Evolutionary conservation across 1,140 invertebrate species (phyloP), one percentile per base, ranked within the genome.

Genomic region (Callitettix versicolor): DNA sequence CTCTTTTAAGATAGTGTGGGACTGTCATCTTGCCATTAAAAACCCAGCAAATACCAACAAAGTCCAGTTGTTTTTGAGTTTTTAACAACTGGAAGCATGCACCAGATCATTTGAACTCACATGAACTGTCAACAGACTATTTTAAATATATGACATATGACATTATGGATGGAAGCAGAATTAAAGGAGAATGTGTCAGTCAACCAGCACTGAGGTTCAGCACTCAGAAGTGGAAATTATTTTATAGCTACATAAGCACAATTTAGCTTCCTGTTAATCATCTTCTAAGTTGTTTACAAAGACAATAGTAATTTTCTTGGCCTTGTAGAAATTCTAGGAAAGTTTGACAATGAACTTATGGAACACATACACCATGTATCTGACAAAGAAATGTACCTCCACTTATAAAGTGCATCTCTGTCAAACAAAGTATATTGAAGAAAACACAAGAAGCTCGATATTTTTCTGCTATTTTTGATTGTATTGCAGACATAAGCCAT

Each of bases 281-380:
- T 58, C 43, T 11, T 53, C 57, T 30, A 55, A 34, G 12, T 53
- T 62, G 20, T 56, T 56, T 52, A 58, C 47, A 36, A 34, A 47
- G 43, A 57, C 41, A 63, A 61, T 58, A 55, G 59, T 44, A 61
- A 61, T 54, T 59, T 61, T 54, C 53, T 60, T 36, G 46, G 53
- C 43, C 47, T 60, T 44, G 43, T 62, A 40, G 33, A 62, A 47
- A 47, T 56, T 40, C 55, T 60, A 42, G 58, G 38, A 40, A 54
- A 60, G 42, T 62, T 62, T 53, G 55, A 62, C 58, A 36, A 36
- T 54, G 43, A 55, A 56, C 30, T 63, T 40, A 41, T 48, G 47
- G 53, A 59, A 22, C 59, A 63, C 46, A 43, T 63, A 36, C 51
- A 47, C 26, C 30, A 40, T 49, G 53, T 49, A 53, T 30, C 26